A percentile compares a stretch with the other conserved stretches of the same genome.
These are phyloP conservation scores for Prunella himalayana DNA, from an alignment of 2,113 vertebrate species.

Conservation along the genomic window DNA sequence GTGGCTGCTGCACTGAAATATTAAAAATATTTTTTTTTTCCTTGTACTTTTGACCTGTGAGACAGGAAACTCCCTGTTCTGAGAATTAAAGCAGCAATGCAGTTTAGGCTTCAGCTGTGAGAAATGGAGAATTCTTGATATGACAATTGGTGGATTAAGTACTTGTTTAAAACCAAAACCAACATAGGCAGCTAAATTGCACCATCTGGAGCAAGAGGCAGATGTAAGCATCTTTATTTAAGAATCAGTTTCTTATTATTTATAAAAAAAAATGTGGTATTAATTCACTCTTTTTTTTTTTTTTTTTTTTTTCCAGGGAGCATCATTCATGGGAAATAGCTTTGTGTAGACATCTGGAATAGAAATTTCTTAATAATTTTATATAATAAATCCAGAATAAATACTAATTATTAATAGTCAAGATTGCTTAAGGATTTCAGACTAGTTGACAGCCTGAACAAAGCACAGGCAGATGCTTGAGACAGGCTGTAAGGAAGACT, in stretches of 20 bases:
- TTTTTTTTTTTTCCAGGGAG: constrained; percentile 39
- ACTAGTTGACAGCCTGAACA: not conserved
- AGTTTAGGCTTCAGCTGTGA: constrained; percentile 49
- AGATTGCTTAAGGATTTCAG: not conserved
- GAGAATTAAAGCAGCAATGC: constrained; percentile 59
- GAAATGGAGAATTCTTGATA: constrained; percentile 50
- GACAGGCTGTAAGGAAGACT: not conserved
- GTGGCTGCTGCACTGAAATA: constrained; percentile 2
- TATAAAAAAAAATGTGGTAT: constrained; percentile 50
- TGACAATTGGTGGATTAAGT: constrained; percentile 60
- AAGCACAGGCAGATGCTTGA: not conserved
- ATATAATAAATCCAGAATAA: constrained; percentile 17
- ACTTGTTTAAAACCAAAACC: constrained; percentile 65
- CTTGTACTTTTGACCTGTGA: constrained; percentile 41
- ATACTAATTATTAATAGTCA: constrained; percentile 1
- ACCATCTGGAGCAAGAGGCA: constrained; percentile 75
- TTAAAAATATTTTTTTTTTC: constrained; percentile 1
- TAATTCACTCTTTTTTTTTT: constrained; percentile 52
- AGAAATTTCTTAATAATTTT: not conserved
- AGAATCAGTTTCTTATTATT: constrained; percentile 43
- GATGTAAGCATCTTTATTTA: constrained; percentile 69
- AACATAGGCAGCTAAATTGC: constrained; percentile 72
- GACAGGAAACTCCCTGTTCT: constrained; percentile 51
- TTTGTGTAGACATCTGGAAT: not conserved
- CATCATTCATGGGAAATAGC: constrained; percentile 20